Percentiles rank a stretch among this genome's conserved stretches.
Evolutionary conservation across 2,797 vertebrate genomes (phyloP).

Genomic region (Decapterus maruadsi): DNA sequence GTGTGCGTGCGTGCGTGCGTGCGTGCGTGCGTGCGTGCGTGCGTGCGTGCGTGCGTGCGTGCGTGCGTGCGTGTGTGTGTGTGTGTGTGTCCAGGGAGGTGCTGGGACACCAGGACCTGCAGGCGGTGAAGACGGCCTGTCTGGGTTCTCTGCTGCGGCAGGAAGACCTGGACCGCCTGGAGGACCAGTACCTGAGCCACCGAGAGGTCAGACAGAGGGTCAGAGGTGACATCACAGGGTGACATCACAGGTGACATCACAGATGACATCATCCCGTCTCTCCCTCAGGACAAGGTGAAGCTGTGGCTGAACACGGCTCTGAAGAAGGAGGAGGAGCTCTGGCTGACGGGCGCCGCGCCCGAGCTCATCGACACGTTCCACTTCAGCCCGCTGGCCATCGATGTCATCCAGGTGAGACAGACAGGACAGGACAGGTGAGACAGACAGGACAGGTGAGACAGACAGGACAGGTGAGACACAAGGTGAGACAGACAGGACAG

Average conservation of each 20-base stretch:
- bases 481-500: too few species aligned
- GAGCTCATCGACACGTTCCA: slow-evolving; percentile 83
- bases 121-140: slow-evolving; percentile 74
- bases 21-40: too few species aligned
- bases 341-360: slow-evolving; percentile 82
- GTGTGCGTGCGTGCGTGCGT: too few species aligned
- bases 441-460: too few species aligned
- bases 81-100: slow-evolving; percentile 83
- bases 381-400: slow-evolving; percentile 89
- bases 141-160: slow-evolving; percentile 77
- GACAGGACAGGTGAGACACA: too few species aligned
- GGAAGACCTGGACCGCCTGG: slow-evolving; percentile 28
- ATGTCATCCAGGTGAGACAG: slow-evolving; percentile 89
- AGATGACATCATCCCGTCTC: not conserved
- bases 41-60: too few species aligned
- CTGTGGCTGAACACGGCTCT: slow-evolving; percentile 81
- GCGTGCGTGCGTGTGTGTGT: too few species aligned
- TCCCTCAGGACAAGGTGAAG: slow-evolving; percentile 78
- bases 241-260: not conserved
- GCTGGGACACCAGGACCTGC: slow-evolving; percentile 84
- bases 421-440: not conserved
- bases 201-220: slow-evolving; percentile 49
- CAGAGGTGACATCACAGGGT: too few species aligned
- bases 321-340: slow-evolving; percentile 84
- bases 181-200: slow-evolving; percentile 63